phyloP scores from a whole-genome alignment of 2,113 vertebrate species.

The Nothoprocta pentlandii region DNA sequence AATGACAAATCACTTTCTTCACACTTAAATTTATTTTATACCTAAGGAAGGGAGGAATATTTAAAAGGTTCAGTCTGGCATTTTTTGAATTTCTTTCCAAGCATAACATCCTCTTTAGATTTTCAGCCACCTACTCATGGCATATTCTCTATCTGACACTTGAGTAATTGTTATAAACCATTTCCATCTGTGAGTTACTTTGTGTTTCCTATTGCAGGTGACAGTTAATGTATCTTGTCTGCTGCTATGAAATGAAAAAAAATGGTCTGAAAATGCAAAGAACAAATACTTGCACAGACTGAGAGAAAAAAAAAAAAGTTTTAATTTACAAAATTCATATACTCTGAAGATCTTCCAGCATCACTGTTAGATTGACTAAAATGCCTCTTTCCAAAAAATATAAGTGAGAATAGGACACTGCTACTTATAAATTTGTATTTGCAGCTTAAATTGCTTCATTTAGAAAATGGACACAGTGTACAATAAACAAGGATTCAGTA shows the following conservation, averaged over 20 bases:
- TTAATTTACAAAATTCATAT: neutral
- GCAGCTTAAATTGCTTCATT: neutral
- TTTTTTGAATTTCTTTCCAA: conserved; percentile 41
- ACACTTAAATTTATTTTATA: conserved; percentile 25
- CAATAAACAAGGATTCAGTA: neutral
- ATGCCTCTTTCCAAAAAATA: neutral
- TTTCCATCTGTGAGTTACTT: conserved; percentile 61
- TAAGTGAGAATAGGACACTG: neutral
- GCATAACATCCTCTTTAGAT: conserved; percentile 7
- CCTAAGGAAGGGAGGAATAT: conserved; percentile 27
- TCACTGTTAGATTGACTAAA: neutral
- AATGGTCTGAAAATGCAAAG: neutral
- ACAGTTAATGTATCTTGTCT: conserved; percentile 56
- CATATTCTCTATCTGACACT: conserved; percentile 45
- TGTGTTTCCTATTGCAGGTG: conserved; percentile 17
- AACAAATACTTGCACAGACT: neutral
- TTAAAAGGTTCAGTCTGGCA: conserved; percentile 20
- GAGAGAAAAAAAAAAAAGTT: neutral
- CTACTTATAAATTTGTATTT: neutral
- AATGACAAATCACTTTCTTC: neutral
- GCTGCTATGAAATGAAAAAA: neutral
- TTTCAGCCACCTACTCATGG: neutral
- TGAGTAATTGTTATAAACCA: conserved; percentile 56
- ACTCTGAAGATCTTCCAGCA: neutral
- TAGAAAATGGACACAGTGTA: neutral